Evolutionary conservation across 2,797 vertebrate genomes (phyloP).

Genomic region (Girardinus metallicus): DNA sequence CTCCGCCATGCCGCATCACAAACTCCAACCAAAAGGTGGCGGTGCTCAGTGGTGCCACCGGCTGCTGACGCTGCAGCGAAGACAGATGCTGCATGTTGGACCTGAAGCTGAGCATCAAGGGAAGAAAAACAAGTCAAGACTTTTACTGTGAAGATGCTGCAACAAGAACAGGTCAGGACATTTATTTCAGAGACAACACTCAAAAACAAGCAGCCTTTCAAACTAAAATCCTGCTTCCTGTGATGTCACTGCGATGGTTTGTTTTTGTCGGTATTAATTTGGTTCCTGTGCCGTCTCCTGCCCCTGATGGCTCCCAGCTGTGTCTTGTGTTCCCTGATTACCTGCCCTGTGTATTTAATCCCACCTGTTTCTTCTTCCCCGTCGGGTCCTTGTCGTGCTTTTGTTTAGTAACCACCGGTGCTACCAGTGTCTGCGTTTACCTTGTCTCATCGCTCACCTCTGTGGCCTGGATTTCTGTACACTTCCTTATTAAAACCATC

Average conservation of each 20-base stretch:
- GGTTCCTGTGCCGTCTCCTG: no score
- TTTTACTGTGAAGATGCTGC: background rate
- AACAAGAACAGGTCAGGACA: background rate
- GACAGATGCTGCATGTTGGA: conserved; percentile 30
- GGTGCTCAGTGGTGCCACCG: conserved; percentile 16
- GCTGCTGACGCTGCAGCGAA: conserved; percentile 24
- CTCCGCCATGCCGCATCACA: conserved; percentile 45
- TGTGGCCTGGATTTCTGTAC: no score
- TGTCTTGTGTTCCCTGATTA: no score
- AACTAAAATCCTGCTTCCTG: conserved; percentile 1
- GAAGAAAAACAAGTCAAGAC: background rate
- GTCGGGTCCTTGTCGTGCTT: no score
- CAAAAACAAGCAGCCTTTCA: background rate
- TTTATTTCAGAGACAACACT: background rate
- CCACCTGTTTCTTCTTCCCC: no score
- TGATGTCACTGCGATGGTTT: background rate
- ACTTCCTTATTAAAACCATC: no score
- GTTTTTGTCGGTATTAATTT: no score
- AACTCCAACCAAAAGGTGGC: conserved; percentile 51
- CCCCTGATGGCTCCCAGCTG: no score
- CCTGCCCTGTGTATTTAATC: no score
- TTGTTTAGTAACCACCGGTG: no score
- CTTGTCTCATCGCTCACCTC: no score
- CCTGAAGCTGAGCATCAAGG: conserved; percentile 41
- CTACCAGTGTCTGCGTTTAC: no score